Conservation (phyloP, 2,888 invertebrate species). For the Synergus gifuensis region DNA sequence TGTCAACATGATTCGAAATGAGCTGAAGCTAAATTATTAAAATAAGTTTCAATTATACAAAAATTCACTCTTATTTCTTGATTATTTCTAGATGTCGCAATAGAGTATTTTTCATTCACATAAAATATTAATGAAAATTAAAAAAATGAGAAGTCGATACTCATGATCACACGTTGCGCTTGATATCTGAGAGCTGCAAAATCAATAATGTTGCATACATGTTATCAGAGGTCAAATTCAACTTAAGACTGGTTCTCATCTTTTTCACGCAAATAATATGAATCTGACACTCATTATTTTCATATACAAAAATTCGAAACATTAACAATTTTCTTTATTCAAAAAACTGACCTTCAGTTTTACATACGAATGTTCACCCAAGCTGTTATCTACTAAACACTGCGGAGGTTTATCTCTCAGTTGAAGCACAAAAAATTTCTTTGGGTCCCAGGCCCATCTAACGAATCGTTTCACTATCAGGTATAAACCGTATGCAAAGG, state of each 20-base stretch:
- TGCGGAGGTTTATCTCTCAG: slow-evolving; percentile 81
- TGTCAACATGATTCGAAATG: too few relatives aligned
- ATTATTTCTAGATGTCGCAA: not conserved
- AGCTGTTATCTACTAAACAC: slow-evolving; percentile 80
- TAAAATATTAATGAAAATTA: not conserved
- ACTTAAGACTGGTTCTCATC: not conserved
- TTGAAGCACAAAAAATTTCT: slow-evolving; percentile 75
- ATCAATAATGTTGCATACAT: not conserved
- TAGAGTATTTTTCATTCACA: not conserved
- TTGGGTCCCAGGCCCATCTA: slow-evolving; percentile 79
- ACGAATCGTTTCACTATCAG: slow-evolving; percentile 78
- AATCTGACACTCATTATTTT: not conserved
- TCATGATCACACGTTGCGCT: not conserved
- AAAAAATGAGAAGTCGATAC: not conserved
- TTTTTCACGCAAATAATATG: not conserved
- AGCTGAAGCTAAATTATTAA: too few relatives aligned
- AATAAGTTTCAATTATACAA: not conserved
- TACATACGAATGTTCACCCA: slow-evolving; percentile 83
- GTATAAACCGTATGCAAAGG: slow-evolving; percentile 79
- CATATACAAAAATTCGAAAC: not conserved
- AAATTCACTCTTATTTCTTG: not conserved
- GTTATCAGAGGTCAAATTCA: slow-evolving; percentile 52
- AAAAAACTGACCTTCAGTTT: slow-evolving; percentile 81
- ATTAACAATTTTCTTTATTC: not conserved
- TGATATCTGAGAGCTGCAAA: not conserved